Conservation (phyloP, 23 tunicate species). For the Halocynthia roretzi region DNA sequence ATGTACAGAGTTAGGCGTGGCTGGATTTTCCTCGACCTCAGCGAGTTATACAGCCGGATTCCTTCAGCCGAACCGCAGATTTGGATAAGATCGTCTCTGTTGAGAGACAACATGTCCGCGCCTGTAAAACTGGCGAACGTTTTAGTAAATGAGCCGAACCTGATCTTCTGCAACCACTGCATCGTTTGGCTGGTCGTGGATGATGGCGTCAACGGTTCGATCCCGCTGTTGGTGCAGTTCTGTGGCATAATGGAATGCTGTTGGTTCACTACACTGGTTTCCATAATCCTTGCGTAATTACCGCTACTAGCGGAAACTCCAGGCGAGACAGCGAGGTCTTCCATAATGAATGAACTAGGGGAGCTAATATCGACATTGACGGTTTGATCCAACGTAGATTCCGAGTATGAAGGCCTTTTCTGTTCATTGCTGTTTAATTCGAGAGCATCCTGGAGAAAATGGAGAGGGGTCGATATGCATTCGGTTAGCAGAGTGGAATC, state of each 20-base stretch:
- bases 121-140: slow-evolving; percentile 66
- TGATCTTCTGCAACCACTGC: slow-evolving; percentile 77
- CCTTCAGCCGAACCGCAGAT: slow-evolving; percentile 90
- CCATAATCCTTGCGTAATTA: not conserved
- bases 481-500: slow-evolving; percentile 79
- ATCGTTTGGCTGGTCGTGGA: slow-evolving; percentile 49
- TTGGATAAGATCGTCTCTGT: slow-evolving; percentile 79
- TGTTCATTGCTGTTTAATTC: not conserved
- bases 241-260: not conserved
- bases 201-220: slow-evolving; percentile 26
- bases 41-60: slow-evolving; percentile 74
- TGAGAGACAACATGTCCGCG: slow-evolving; percentile 61
- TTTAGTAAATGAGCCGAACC: slow-evolving; percentile 51
- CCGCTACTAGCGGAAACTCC: not conserved
- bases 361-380: slow-evolving; percentile 19
- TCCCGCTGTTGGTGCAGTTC: not conserved
- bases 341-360: not conserved
- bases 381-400: slow-evolving; percentile 11
- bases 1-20: slow-evolving; percentile 69
- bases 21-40: slow-evolving; percentile 55
- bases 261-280: not conserved
- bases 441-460: not conserved
- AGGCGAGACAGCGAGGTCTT: not conserved
- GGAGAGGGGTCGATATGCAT: slow-evolving; percentile 39
- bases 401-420: slow-evolving; percentile 2